Evolutionary conservation across 2,797 vertebrate species (phyloP).

Genomic region (Avahi laniger): DNA sequence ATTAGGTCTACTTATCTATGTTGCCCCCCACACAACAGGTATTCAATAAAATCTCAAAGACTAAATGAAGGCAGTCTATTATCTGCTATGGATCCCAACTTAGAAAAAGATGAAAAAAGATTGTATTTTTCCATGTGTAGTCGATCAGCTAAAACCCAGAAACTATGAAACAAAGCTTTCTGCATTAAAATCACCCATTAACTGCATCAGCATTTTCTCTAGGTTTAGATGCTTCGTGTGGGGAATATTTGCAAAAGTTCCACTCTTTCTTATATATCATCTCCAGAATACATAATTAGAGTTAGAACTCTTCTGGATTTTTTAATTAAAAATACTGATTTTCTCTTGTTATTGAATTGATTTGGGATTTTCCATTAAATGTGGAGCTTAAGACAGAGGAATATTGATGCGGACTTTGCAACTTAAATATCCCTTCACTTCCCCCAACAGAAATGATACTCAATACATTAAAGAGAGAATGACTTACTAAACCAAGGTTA

Average conservation of each 20-base stretch:
- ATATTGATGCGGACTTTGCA: neutral
- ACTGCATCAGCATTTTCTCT: neutral
- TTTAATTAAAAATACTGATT: neutral
- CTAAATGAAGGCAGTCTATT: neutral
- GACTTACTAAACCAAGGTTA: neutral
- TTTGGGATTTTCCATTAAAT: neutral
- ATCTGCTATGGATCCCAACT: neutral
- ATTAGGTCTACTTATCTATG: neutral
- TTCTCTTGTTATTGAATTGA: neutral
- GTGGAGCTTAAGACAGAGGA: neutral
- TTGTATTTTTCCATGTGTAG: neutral
- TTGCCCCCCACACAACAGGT: neutral
- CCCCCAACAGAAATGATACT: neutral
- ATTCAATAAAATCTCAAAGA: neutral
- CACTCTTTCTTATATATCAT: neutral
- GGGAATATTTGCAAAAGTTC: conserved; percentile 14
- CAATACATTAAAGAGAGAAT: neutral
- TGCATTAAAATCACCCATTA: neutral
- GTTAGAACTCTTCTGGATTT: neutral
- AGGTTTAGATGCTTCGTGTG: neutral
- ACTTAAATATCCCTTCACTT: neutral
- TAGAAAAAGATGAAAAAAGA: neutral
- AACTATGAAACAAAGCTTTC: neutral
- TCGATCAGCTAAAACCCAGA: neutral
- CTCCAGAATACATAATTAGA: neutral